Percentiles rank a stretch among this genome's conserved stretches.
Evolutionary conservation across 2,888 invertebrate species (phyloP).

Genomic region (Coremacera marginata): DNA sequence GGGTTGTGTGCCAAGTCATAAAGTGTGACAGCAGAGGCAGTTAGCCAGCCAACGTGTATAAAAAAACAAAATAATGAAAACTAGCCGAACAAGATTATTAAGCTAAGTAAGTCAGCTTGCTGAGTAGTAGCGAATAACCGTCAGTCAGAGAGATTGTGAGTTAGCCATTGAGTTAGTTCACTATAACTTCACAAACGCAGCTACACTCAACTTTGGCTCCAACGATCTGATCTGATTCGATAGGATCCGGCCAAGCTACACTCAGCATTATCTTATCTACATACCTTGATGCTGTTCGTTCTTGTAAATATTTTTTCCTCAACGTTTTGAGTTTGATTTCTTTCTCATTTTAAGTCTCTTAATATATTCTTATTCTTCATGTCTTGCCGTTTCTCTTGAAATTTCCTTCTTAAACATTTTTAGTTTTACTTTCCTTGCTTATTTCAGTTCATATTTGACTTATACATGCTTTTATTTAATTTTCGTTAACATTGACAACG

Average conservation of each 20-base stretch:
- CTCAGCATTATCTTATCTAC: background rate
- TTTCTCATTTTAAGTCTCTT: no score
- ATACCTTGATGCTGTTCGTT: background rate
- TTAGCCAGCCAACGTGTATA: conserved; percentile 6
- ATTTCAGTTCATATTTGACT: no score
- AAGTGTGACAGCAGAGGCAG: conserved; percentile 9
- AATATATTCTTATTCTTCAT: background rate
- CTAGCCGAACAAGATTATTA: conserved; percentile 65
- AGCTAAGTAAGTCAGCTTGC: conserved; percentile 59
- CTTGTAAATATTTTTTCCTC: background rate
- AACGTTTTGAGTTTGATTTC: background rate
- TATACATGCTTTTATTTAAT: no score
- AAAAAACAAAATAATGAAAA: conserved; percentile 47
- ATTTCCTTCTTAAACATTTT: background rate
- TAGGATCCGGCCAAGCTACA: background rate
- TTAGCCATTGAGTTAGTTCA: background rate
- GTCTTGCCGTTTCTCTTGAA: background rate
- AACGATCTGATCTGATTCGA: background rate
- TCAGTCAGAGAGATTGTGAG: background rate
- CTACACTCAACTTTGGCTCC: background rate
- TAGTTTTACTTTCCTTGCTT: background rate
- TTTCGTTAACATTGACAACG: no score
- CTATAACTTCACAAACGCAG: background rate
- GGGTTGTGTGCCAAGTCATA: background rate
- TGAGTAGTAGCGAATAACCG: background rate